A percentile compares a stretch with the other conserved stretches of the same genome.
These are phyloP conservation scores for Drosophila mulleri DNA, from an alignment of 2,888 invertebrate genomes.

Conservation along the genomic window DNA sequence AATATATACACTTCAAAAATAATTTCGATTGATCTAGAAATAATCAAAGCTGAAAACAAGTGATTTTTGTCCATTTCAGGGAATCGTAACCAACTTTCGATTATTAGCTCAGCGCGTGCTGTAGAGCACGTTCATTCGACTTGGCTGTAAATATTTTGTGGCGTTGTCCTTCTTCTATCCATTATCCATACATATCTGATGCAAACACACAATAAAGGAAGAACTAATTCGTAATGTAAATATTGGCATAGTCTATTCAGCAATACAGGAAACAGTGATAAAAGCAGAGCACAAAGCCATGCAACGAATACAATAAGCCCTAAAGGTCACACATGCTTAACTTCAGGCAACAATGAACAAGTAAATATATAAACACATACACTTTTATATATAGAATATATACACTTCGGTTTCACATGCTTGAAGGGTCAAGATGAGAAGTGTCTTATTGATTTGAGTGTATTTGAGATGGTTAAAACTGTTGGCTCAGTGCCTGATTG, in stretches of 20 bases:
- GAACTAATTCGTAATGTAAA: slow-evolving; percentile 6
- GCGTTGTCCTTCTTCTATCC: neutral
- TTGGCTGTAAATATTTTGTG: neutral
- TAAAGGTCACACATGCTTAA: slow-evolving; percentile 24
- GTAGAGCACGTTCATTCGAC: neutral
- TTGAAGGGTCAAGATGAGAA: slow-evolving; percentile 3
- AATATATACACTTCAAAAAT: neutral
- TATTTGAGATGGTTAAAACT: slow-evolving; percentile 24
- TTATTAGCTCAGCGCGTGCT: neutral
- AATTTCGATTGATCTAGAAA: neutral
- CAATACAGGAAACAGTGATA: neutral
- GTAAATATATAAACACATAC: neutral
- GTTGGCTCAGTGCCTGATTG: slow-evolving; percentile 17
- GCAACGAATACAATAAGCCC: slow-evolving; percentile 1
- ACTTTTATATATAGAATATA: neutral
- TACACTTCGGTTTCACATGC: slow-evolving; percentile 9
- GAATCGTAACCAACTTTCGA: neutral
- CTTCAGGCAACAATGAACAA: slow-evolving; percentile 2
- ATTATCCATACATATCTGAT: neutral
- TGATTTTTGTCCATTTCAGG: neutral
- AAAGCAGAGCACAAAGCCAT: slow-evolving; percentile 12
- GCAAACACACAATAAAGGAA: slow-evolving; percentile 1
- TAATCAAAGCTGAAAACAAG: neutral
- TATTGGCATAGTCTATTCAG: neutral
- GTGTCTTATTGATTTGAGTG: slow-evolving; percentile 9